These are phyloP conservation scores for Lordiphosa mommai DNA, from an alignment of 1,140 invertebrate species.

Conservation along the genomic window DNA sequence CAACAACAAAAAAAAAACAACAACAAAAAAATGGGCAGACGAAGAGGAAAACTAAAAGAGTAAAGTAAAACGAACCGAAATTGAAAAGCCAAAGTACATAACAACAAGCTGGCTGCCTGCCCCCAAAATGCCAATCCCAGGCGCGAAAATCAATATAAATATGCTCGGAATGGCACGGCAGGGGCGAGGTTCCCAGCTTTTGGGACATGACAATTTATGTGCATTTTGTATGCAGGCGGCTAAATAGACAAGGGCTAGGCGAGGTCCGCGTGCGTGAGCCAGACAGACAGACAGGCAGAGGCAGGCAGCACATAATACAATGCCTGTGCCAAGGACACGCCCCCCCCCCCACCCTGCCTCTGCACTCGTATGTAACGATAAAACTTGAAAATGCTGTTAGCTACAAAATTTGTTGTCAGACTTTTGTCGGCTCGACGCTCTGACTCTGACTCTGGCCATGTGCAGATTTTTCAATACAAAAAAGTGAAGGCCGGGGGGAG, in stretches of 20 bases:
- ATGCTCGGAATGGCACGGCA: constrained; percentile 35
- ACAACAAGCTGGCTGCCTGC: constrained; percentile 59
- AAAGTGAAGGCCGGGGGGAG: neutral
- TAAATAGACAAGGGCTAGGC: constrained; percentile 69
- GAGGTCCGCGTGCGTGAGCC: constrained; percentile 17
- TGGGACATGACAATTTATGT: constrained; percentile 70
- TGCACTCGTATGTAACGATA: constrained; percentile 51
- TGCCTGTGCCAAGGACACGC: constrained; percentile 63
- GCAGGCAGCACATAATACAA: constrained; percentile 32
- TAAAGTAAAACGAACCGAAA: constrained; percentile 58
- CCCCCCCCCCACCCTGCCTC: constrained; percentile 1
- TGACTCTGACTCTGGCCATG: constrained; percentile 4
- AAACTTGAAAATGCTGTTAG: constrained; percentile 77
- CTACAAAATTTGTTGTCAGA: constrained; percentile 70
- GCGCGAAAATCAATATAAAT: constrained; percentile 77
- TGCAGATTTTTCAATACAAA: constrained; percentile 27
- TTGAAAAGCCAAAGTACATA: constrained; percentile 76
- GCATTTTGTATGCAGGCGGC: constrained; percentile 72
- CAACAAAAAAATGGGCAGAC: constrained; percentile 12
- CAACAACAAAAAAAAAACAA: constrained; percentile 40
- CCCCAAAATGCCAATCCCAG: constrained; percentile 53
- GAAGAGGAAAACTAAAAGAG: constrained; percentile 16
- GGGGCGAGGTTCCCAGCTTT: constrained; percentile 7
- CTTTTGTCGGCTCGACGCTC: constrained; percentile 35
- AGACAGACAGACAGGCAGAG: constrained; percentile 8